Evolutionary conservation across 1,140 invertebrate species (phyloP).

Genomic region (Drosophila funebris): DNA sequence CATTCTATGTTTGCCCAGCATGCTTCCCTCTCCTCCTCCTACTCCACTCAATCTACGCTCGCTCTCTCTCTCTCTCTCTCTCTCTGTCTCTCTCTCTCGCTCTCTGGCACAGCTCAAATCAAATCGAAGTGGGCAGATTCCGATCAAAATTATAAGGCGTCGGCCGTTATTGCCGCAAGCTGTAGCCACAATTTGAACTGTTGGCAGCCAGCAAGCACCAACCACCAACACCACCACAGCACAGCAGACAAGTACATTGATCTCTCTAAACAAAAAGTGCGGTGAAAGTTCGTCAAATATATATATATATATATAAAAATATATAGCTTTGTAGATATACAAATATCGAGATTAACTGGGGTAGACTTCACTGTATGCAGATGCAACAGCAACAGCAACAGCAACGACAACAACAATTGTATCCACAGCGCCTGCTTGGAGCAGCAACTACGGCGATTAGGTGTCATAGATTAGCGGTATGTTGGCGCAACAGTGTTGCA

Average conservation of each 20-base stretch:
- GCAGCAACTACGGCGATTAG: constrained; percentile 33
- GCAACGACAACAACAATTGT: background rate
- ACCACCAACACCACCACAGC: background rate
- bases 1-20: constrained; percentile 36
- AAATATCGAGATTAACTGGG: constrained; percentile 1
- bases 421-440: background rate
- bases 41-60: too few species aligned
- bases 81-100: background rate
- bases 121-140: constrained; percentile 37
- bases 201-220: background rate
- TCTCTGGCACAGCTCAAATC: background rate
- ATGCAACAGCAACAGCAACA: constrained; percentile 1
- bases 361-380: constrained; percentile 8
- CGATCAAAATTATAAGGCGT: constrained; percentile 53
- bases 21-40: background rate
- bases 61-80: background rate
- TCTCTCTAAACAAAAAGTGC: constrained; percentile 25
- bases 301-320: constrained; percentile 15
- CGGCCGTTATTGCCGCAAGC: constrained; percentile 35
- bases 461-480: constrained; percentile 55
- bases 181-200: constrained; percentile 27
- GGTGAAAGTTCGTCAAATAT: constrained; percentile 49
- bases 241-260: constrained; percentile 48
- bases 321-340: background rate
- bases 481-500: constrained; percentile 19